phyloP scores from a whole-genome alignment of 2,888 invertebrate genomes.

The Sussaba pulchella region DNA sequence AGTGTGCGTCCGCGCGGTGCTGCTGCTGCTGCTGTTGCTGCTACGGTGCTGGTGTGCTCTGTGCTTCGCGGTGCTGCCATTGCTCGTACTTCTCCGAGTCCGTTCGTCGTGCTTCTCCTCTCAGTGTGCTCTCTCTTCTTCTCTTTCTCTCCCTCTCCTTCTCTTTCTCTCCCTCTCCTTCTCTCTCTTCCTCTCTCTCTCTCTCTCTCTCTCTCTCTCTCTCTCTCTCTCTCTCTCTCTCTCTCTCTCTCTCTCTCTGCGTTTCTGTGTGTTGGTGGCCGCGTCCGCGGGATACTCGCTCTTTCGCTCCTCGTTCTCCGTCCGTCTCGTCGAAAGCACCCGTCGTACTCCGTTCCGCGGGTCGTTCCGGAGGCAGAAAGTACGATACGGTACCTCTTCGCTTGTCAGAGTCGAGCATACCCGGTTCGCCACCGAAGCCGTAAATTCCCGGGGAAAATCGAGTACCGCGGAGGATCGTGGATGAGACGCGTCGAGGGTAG shows the following conservation, averaged over 20 bases:
- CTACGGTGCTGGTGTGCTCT: conserved; percentile 44
- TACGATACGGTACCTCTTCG: conserved; percentile 46
- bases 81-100: conserved; percentile 55
- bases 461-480: conserved; percentile 46
- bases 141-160: conserved; percentile 42
- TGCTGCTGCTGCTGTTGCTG: conserved; percentile 42
- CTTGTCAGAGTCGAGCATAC: conserved; percentile 26
- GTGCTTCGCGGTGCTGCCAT: conserved; percentile 45
- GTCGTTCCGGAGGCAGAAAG: conserved; percentile 59
- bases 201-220: conserved; percentile 12
- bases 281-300: conserved; percentile 20
- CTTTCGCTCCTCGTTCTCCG: conserved; percentile 15
- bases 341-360: conserved; percentile 37
- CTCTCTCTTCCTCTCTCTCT: conserved; percentile 16
- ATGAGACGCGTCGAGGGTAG: conserved; percentile 49
- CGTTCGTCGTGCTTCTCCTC: conserved; percentile 54
- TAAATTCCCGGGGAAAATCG: conserved; percentile 65
- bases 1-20: conserved; percentile 67
- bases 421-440: conserved; percentile 40
- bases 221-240: conserved; percentile 7
- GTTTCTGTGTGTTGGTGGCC: too few species aligned
- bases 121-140: conserved; percentile 33
- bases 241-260: conserved; percentile 9
- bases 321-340: background rate
- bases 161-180: conserved; percentile 1